Evolutionary conservation across 1,140 invertebrate species (phyloP).

Genomic region (Melanaphis sacchari): DNA sequence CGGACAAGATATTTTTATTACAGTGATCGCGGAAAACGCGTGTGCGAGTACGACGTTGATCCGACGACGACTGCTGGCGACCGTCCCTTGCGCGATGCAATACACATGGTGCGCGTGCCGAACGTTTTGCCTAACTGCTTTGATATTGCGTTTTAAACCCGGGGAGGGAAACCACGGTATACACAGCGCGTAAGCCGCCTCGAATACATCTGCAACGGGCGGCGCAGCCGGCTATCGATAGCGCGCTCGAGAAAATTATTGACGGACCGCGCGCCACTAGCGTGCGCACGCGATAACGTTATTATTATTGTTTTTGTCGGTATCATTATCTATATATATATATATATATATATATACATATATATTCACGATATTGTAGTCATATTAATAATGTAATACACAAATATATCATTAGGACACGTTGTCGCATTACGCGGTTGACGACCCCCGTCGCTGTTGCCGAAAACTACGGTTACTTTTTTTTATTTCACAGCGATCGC

Average conservation of each 20-base stretch:
- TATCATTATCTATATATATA: too few relatives aligned
- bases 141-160: background rate
- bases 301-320: background rate
- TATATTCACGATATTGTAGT: background rate
- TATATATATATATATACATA: too few relatives aligned
- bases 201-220: conserved; percentile 1
- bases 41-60: background rate
- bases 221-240: background rate
- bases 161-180: background rate
- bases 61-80: background rate
- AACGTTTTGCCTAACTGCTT: conserved; percentile 47
- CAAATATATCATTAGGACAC: background rate
- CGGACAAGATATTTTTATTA: background rate
- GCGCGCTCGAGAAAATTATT: background rate
- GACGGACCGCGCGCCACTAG: background rate
- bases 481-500: background rate
- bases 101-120: conserved; percentile 32
- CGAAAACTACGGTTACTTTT: background rate
- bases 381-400: background rate
- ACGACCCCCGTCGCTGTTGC: background rate
- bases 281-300: background rate
- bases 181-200: background rate
- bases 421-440: background rate
- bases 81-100: background rate
- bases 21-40: background rate